These are phyloP conservation scores for Alexandromys fortis DNA, from an alignment of 2,113 vertebrate species.

Conservation along the genomic window DNA sequence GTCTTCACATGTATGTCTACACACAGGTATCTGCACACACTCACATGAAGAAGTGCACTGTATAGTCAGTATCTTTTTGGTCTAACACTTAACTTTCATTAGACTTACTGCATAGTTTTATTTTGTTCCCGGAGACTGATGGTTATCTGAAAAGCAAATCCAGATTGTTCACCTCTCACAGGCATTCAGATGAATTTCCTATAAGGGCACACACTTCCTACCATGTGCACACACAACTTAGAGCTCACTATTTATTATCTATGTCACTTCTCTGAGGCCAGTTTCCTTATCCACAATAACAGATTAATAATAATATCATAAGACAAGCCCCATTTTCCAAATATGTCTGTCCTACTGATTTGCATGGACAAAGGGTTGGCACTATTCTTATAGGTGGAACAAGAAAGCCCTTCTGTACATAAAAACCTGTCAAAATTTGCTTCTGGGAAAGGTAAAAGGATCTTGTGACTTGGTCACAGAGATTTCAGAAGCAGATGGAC, in stretches of 20 bases:
- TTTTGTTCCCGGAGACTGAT: constrained; percentile 57
- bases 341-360: constrained; percentile 4
- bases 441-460: constrained; percentile 10
- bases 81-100: constrained; percentile 55
- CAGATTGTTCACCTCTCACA: constrained; percentile 41
- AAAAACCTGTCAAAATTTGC: constrained; percentile 49
- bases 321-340: constrained; percentile 30
- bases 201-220: neutral
- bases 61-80: constrained; percentile 45
- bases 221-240: neutral
- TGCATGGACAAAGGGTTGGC: neutral
- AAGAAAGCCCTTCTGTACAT: neutral
- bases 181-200: constrained; percentile 46
- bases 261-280: constrained; percentile 38
- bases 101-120: constrained; percentile 59
- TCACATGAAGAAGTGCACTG: neutral
- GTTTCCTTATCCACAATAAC: constrained; percentile 50
- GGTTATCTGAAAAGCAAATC: constrained; percentile 64
- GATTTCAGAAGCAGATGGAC: constrained; percentile 40
- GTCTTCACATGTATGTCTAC: neutral
- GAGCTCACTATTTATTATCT: constrained; percentile 31
- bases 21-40: neutral
- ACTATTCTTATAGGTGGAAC: neutral
- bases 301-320: constrained; percentile 34
- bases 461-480: neutral